Evolutionary conservation across 2,888 invertebrate genomes (phyloP).

Genomic region (Campoplex nolae): DNA sequence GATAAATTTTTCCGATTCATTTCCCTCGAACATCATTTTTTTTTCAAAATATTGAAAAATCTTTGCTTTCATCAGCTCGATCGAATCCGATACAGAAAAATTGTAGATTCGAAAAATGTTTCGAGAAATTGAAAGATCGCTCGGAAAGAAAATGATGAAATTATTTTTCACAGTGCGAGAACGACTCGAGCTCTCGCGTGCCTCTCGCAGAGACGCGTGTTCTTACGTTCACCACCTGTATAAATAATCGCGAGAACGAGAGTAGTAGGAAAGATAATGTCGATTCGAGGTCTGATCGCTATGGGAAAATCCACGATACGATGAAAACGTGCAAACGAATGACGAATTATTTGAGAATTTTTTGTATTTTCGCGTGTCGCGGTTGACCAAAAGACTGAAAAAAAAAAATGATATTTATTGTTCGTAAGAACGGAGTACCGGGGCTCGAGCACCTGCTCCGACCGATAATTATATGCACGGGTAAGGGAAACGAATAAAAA

Average conservation of each 20-base stretch:
- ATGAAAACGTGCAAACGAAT: too few species aligned
- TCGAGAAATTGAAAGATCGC: too few species aligned
- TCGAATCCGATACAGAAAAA: too few species aligned
- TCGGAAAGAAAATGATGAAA: not conserved
- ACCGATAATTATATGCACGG: slow-evolving; percentile 40
- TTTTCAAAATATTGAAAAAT: too few species aligned
- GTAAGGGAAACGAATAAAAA: slow-evolving; percentile 12
- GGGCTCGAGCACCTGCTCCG: slow-evolving; percentile 40
- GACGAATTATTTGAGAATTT: too few species aligned
- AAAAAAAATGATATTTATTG: not conserved
- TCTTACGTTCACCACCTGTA: slow-evolving; percentile 6
- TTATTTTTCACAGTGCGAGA: not conserved
- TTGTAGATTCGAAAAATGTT: not conserved
- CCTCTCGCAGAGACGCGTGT: too few species aligned
- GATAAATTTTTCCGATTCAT: too few species aligned
- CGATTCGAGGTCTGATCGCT: not conserved
- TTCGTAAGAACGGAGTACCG: not conserved
- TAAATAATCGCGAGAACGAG: not conserved
- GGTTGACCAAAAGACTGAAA: not conserved
- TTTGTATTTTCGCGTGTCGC: too few species aligned
- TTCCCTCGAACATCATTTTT: too few species aligned
- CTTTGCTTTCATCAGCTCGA: too few species aligned
- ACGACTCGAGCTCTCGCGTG: too few species aligned
- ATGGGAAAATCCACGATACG: not conserved
- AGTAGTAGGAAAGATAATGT: not conserved